Evolutionary conservation across 1,140 invertebrate species (phyloP).

Genomic region (Doryteuthis pealeii): DNA sequence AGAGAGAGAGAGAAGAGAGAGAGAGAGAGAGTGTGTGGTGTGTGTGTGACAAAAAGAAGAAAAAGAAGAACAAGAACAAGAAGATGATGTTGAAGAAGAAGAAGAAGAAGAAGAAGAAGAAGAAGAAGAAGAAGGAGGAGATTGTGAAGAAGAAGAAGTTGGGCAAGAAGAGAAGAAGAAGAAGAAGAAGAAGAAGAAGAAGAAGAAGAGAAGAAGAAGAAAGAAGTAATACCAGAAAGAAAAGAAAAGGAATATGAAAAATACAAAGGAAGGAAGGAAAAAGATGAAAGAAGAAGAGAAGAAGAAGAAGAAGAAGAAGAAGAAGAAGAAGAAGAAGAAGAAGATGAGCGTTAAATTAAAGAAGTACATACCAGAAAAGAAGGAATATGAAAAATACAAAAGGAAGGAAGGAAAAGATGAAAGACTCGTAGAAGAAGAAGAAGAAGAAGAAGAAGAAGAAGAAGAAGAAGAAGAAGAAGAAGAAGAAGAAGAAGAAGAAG

Average conservation of each 20-base stretch:
- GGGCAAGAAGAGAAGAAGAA: background rate
- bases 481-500: slow-evolving; percentile 2
- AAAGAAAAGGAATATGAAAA: background rate
- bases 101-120: too few species aligned
- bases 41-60: too few species aligned
- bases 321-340: background rate
- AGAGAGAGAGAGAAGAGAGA: too few species aligned
- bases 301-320: slow-evolving; percentile 2
- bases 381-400: background rate
- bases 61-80: too few species aligned
- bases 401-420: background rate
- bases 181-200: slow-evolving; percentile 2
- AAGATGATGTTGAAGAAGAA: too few species aligned
- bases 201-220: background rate
- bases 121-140: too few species aligned
- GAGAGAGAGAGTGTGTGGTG: too few species aligned
- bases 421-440: background rate
- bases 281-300: background rate
- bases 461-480: background rate
- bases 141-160: too few species aligned
- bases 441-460: background rate
- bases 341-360: background rate
- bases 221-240: too few species aligned
- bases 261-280: background rate
- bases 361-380: background rate